Evolutionary conservation across 2,113 vertebrate genomes (phyloP).

Genomic region (Strix uralensis): DNA sequence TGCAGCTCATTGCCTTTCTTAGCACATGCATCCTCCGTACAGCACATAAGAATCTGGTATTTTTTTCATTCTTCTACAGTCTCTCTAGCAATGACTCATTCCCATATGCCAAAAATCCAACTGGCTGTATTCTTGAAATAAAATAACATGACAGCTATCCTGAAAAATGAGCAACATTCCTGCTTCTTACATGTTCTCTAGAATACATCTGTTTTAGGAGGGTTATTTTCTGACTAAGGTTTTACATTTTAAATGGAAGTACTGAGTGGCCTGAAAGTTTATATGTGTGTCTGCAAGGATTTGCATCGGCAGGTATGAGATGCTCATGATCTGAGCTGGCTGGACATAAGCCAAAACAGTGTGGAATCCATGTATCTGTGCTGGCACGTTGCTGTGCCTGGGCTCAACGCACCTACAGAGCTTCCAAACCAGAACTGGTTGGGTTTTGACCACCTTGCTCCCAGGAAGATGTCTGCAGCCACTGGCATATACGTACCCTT

Average conservation of each 20-base stretch:
- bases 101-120: constrained; percentile 40
- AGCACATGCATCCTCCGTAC: neutral
- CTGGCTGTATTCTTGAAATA: constrained; percentile 20
- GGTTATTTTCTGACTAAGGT: neutral
- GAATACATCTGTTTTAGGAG: neutral
- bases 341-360: neutral
- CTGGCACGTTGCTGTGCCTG: neutral
- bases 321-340: neutral
- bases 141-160: constrained; percentile 20
- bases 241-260: neutral
- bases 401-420: neutral
- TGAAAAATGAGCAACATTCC: constrained; percentile 24
- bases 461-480: neutral
- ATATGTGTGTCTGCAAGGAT: neutral
- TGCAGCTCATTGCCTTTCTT: neutral
- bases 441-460: neutral
- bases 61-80: constrained; percentile 5
- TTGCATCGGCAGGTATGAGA: neutral
- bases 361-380: neutral
- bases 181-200: neutral
- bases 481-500: neutral
- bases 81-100: constrained; percentile 44
- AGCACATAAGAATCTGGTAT: neutral
- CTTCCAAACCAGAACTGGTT: neutral
- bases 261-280: neutral